A percentile compares a stretch with the other conserved stretches of the same genome.
Conservation (phyloP, 1,140 invertebrate genomes). For the Drosophila arizonae region DNA sequence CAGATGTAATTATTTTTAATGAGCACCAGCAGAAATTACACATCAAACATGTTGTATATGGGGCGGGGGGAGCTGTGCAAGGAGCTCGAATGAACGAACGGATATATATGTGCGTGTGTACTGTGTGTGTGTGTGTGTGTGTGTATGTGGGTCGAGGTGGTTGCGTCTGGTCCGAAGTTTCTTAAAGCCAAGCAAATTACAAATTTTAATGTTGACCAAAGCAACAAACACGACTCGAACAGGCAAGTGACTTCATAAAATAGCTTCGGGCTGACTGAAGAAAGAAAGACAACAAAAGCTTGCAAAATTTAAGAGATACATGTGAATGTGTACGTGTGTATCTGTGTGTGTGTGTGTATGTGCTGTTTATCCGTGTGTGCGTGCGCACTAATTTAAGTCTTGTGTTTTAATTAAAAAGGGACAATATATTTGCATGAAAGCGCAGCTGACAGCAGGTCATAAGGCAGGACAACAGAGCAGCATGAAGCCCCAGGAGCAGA, state of each 20-base stretch:
- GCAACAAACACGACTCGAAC: constrained; percentile 46
- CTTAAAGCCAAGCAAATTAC: constrained; percentile 45
- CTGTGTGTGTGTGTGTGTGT: constrained; percentile 52
- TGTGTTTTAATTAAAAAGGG: constrained; percentile 80
- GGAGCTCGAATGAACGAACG: too few relatives aligned
- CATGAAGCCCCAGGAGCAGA: constrained; percentile 32
- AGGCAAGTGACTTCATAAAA: constrained; percentile 57
- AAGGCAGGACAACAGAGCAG: constrained; percentile 44
- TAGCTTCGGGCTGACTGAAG: constrained; percentile 12
- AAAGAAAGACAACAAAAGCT: constrained; percentile 27
- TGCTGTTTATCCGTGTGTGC: neutral
- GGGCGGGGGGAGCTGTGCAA: neutral
- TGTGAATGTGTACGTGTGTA: constrained; percentile 8
- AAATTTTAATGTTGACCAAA: constrained; percentile 36
- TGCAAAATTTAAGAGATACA: constrained; percentile 14
- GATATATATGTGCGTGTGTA: neutral
- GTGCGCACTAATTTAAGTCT: constrained; percentile 69
- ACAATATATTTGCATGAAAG: constrained; percentile 78
- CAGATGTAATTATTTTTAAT: constrained; percentile 81
- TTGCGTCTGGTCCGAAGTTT: constrained; percentile 11
- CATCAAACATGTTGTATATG: constrained; percentile 62
- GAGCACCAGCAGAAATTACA: constrained; percentile 78
- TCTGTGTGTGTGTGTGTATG: neutral
- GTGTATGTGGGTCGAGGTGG: constrained; percentile 26
- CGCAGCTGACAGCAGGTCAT: constrained; percentile 69